These are phyloP conservation scores for Antechinus flavipes DNA, from an alignment of 2,113 vertebrate genomes.

Conservation along the genomic window DNA sequence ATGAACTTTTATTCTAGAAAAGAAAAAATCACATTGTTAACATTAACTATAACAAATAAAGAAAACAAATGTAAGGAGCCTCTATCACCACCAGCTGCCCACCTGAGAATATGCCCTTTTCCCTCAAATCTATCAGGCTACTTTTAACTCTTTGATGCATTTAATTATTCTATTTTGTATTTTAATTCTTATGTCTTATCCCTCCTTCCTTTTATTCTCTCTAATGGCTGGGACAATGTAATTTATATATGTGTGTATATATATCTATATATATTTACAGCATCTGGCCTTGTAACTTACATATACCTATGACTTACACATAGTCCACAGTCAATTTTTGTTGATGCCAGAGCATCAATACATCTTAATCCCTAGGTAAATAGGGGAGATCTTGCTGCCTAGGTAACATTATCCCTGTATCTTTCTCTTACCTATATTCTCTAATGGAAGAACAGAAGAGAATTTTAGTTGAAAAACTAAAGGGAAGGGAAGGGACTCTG, in stretches of 20 bases:
- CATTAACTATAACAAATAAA: background rate
- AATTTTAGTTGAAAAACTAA: background rate
- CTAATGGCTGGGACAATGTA: background rate
- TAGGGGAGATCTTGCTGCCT: too few relatives aligned
- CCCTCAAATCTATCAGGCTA: too few relatives aligned
- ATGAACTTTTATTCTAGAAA: background rate
- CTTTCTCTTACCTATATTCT: background rate
- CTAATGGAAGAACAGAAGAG: background rate
- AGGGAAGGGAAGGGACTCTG: background rate
- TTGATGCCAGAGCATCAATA: too few relatives aligned
- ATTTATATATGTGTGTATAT: background rate
- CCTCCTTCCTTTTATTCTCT: background rate
- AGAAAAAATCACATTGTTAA: background rate
- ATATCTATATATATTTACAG: background rate
- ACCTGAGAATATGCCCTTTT: too few relatives aligned
- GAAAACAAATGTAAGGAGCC: background rate
- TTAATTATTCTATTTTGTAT: background rate
- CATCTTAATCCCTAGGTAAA: too few relatives aligned
- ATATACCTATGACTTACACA: too few relatives aligned
- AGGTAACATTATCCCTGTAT: too few relatives aligned
- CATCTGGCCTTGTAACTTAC: too few relatives aligned
- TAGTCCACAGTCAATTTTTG: too few relatives aligned
- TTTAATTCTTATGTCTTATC: background rate
- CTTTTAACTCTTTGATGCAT: background rate
- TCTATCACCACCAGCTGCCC: background rate